phyloP scores from a whole-genome alignment of 2,797 vertebrate species.

The Petrocephalus schoutedeni region DNA sequence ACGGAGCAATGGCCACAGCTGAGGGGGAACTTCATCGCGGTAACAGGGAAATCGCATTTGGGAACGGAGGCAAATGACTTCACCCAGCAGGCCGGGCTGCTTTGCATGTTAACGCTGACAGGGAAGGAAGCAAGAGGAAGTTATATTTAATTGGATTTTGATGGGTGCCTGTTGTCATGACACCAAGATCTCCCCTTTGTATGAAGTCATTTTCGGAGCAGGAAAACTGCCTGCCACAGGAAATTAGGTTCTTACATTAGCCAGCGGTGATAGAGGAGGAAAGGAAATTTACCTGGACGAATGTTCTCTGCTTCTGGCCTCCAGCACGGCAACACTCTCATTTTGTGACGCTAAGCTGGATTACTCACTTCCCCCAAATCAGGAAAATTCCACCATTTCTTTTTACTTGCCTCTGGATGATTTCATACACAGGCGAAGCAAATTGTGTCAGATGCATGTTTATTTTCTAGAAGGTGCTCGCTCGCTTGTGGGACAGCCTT shows the following conservation, averaged over 20 bases:
- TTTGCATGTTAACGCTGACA: slow-evolving; percentile 1
- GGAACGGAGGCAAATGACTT: background rate
- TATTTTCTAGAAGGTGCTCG: background rate
- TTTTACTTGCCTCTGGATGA: background rate
- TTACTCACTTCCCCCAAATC: background rate
- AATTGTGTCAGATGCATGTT: background rate
- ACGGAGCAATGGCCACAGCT: background rate
- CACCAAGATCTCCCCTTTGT: slow-evolving; percentile 58
- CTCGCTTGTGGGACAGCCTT: background rate
- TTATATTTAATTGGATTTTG: slow-evolving; percentile 69
- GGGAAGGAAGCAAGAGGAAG: slow-evolving; percentile 61
- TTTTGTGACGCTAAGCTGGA: background rate
- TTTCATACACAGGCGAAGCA: background rate
- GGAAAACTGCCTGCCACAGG: slow-evolving; percentile 37
- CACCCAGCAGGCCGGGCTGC: background rate
- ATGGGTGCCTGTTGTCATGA: slow-evolving; percentile 67
- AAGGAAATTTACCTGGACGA: slow-evolving; percentile 46
- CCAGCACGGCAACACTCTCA: background rate
- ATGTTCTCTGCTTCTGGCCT: slow-evolving; percentile 34
- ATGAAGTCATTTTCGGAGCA: slow-evolving; percentile 37
- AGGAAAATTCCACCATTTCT: background rate
- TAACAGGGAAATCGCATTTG: background rate
- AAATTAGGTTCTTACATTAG: slow-evolving; percentile 48
- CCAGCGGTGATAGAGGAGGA: slow-evolving; percentile 37
- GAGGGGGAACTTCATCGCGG: background rate